Conservation (phyloP, 2,797 vertebrate species). For the Sebastes wilsoni region DNA sequence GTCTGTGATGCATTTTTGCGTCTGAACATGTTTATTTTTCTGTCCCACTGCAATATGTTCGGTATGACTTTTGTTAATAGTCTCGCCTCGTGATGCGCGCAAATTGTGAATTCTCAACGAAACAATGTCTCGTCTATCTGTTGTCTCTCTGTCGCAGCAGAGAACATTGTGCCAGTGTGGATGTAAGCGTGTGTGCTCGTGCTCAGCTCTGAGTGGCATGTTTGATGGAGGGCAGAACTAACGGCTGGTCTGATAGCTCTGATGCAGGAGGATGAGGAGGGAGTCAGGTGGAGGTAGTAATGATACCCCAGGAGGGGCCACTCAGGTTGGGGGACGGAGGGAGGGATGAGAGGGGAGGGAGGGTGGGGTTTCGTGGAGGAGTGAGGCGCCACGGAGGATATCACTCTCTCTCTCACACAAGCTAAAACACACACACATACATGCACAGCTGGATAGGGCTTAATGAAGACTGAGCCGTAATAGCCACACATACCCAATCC, state of each 20-base stretch:
- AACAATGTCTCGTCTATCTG: background rate
- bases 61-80: background rate
- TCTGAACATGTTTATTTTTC: background rate
- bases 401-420: background rate
- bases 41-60: background rate
- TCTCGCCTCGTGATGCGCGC: background rate
- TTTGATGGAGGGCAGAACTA: slow-evolving; percentile 46
- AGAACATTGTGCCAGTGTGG: background rate
- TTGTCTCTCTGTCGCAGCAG: background rate
- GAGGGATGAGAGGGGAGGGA: background rate
- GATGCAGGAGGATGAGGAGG: slow-evolving; percentile 40
- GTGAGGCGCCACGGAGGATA: background rate
- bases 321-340: background rate
- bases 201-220: background rate
- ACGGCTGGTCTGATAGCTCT: slow-evolving; percentile 37
- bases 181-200: background rate
- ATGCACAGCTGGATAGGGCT: slow-evolving; percentile 51
- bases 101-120: slow-evolving; percentile 1
- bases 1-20: background rate
- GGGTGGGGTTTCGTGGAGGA: background rate
- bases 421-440: slow-evolving; percentile 10
- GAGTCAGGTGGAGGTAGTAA: slow-evolving; percentile 68
- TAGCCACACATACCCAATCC: slow-evolving; percentile 26
- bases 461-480: slow-evolving; percentile 52
- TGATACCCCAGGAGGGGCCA: slow-evolving; percentile 50